phyloP scores from a whole-genome alignment of 2,113 vertebrate species.

The Thamnophis sirtalis region DNA sequence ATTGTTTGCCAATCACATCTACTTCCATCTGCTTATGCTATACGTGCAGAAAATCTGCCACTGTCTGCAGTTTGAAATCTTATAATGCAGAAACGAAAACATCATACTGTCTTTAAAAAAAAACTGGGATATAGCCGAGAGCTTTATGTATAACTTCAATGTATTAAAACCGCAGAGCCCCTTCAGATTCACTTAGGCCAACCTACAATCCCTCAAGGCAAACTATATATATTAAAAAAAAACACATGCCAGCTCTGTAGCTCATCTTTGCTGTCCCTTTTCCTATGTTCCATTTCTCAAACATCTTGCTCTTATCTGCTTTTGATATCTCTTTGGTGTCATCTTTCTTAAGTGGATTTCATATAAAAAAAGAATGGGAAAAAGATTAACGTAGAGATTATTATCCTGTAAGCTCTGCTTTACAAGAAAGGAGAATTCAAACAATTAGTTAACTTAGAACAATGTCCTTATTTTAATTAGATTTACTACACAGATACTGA shows the following conservation, averaged over 20 bases:
- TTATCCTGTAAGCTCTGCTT: not conserved
- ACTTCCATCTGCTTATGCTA: not conserved
- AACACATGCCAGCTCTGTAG: not conserved
- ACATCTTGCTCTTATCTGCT: not conserved
- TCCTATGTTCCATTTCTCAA: not conserved
- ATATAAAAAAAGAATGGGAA: not conserved
- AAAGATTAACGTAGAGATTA: not conserved
- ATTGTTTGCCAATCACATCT: not conserved
- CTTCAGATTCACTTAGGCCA: not conserved
- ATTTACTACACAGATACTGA: not conserved
- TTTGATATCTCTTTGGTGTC: not conserved
- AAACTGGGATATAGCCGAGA: not conserved
- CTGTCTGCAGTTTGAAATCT: not conserved
- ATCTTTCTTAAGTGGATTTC: not conserved
- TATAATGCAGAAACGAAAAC: not conserved
- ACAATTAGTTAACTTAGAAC: not conserved
- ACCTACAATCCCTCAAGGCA: not conserved
- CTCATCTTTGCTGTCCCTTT: not conserved
- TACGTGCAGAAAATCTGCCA: not conserved
- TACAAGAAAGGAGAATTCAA: not conserved
- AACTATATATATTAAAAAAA: not conserved
- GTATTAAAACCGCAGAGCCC: not conserved
- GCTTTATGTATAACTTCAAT: not conserved
- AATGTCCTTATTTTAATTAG: not conserved
- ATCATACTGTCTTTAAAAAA: not conserved